These are phyloP conservation scores for Procambarus clarkii DNA, from an alignment of 1,140 invertebrate species.

Conservation along the genomic window DNA sequence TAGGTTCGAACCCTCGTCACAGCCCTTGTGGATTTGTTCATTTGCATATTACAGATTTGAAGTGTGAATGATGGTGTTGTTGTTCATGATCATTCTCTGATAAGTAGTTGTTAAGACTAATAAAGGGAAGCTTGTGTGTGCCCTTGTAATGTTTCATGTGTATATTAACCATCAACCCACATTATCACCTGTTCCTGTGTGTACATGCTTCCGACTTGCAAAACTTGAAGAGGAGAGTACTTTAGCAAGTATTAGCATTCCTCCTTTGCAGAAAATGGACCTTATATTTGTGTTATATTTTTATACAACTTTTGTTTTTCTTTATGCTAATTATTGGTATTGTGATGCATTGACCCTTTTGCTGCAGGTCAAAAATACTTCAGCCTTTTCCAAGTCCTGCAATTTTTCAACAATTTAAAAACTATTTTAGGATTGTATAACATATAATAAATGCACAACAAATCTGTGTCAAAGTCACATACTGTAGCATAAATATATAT, in stretches of 20 bases:
- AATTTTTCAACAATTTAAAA: no score
- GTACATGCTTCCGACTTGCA: not conserved
- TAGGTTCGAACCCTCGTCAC: no score
- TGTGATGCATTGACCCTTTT: no score
- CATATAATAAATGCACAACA: no score
- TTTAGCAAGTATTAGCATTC: not conserved
- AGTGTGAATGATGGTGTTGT: conserved; percentile 8
- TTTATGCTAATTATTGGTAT: not conserved
- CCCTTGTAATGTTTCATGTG: not conserved
- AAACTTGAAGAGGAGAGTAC: not conserved
- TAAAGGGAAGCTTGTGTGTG: not conserved
- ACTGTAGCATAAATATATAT: no score
- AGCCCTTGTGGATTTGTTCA: no score
- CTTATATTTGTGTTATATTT: not conserved
- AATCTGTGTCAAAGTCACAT: no score
- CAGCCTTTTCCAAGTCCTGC: no score
- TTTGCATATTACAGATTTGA: not conserved
- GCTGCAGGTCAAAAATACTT: no score
- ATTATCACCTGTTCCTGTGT: conserved; percentile 3
- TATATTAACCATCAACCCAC: conserved; percentile 4
- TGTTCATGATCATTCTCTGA: not conserved
- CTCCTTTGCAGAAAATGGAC: not conserved
- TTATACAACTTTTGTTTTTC: not conserved
- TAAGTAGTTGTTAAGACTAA: not conserved
- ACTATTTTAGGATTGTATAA: no score